phyloP scores from a whole-genome alignment of 2,888 invertebrate species.

The Limnephilus lunatus region DNA sequence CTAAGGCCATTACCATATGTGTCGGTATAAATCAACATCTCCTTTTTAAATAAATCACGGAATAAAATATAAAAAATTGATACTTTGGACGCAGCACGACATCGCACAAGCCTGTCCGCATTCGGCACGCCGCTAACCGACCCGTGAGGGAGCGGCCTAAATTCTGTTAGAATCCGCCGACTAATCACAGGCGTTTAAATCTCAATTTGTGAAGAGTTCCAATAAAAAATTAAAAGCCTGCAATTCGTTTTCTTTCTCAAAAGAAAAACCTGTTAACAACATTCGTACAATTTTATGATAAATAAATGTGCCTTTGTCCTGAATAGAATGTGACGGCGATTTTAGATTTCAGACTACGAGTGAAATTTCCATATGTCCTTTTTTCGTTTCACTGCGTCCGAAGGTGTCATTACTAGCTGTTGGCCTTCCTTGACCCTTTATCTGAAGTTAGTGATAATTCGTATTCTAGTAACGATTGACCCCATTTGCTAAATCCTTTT shows the following conservation, averaged over 20 bases:
- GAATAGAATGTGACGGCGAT: too few relatives aligned
- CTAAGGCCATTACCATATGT: too few relatives aligned
- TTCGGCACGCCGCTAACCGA: too few relatives aligned
- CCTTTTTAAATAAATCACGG: too few relatives aligned
- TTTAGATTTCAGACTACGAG: background rate
- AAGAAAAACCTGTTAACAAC: background rate
- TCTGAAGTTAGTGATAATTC: background rate
- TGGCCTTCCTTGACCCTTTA: background rate
- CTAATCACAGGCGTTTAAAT: too few relatives aligned
- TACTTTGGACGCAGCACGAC: too few relatives aligned
- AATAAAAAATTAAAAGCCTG: background rate
- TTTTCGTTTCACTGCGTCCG: background rate
- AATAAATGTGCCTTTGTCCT: background rate
- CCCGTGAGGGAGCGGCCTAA: too few relatives aligned
- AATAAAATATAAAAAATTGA: too few relatives aligned
- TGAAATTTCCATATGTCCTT: background rate
- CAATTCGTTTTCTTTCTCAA: background rate
- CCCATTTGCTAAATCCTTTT: background rate
- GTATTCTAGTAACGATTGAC: background rate
- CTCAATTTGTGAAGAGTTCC: background rate
- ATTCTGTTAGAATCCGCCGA: too few relatives aligned
- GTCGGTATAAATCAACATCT: too few relatives aligned
- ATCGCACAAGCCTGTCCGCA: too few relatives aligned
- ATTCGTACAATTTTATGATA: background rate
- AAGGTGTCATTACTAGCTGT: background rate